Base-by-base conservation (phyloP, 2,113 vertebrate genomes). In the Trichomycterus rosablanca region DNA sequence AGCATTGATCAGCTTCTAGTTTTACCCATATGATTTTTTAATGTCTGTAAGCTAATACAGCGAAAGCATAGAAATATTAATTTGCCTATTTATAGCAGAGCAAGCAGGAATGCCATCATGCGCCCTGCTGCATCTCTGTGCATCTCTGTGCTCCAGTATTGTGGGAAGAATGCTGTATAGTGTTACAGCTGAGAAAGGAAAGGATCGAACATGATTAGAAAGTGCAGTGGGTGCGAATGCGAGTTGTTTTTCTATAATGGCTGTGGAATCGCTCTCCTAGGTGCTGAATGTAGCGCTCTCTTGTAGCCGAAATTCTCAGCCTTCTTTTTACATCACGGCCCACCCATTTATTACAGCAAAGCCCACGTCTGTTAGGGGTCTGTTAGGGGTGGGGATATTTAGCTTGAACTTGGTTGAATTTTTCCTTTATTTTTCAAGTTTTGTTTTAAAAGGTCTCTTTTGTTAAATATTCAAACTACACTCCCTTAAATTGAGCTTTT, bases 31-130 rank as follows among this genome's bases (percentile, higher is more conserved):
- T 14, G 77, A 76, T 77, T 80, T 77, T 80, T 78, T 72, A 80
- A 77, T 67, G 55, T 9, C 59, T 42, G 60, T 65, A 55, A 45
- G 66, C 43, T 51, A 75, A n/a, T n/a, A n/a, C n/a, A n/a, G n/a
- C n/a, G n/a, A n/a, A n/a, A n/a, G n/a, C n/a, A 63, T 74, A 75
- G 83, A 71, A 76, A 81, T 80, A 84, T 84, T 82, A 81, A 83
- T 74, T 81, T 67, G 66, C 71, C 81, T 86, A 88, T 77, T 83
- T 83, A 83, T 88, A 86, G 85, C 77, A 70, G 51, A 35, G 55
- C 48, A 37, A 77, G 42, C 39, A 52, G 61, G 76, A 76, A 81
- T 80, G 75, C 63, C 66, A 54, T 72, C 63, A 37, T 46, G 64
- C 35, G 64, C 66, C 59, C 48, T 71, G 61, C 58, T 54, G n/a